Conservation (phyloP, 2,888 invertebrate species). For the Hydrotaea cyrtoneurina region DNA sequence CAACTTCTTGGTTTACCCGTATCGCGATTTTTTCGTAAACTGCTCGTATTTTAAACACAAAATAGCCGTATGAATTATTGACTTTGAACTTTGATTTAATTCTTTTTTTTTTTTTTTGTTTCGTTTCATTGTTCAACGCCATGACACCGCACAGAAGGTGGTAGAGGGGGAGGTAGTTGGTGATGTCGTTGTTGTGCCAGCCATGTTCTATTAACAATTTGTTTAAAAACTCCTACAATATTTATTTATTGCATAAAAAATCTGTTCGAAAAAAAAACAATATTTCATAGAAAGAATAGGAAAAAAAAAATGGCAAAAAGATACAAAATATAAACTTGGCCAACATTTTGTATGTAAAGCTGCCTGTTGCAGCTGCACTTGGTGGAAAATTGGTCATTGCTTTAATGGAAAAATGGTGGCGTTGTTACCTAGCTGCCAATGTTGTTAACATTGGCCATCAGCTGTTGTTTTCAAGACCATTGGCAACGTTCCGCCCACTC, state of each 20-base stretch:
- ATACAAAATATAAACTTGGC: not conserved
- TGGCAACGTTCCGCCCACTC: not conserved
- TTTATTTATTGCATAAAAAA: slow-evolving; percentile 44
- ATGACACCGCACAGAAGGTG: slow-evolving; percentile 33
- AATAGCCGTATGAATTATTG: slow-evolving; percentile 67
- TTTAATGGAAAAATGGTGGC: slow-evolving; percentile 12
- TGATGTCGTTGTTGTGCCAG: slow-evolving; percentile 9
- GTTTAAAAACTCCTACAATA: slow-evolving; percentile 67
- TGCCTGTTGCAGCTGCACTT: slow-evolving; percentile 57
- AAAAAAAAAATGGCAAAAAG: slow-evolving; percentile 1
- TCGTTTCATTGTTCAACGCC: slow-evolving; percentile 42
- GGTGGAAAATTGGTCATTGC: slow-evolving; percentile 41
- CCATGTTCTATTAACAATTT: slow-evolving; percentile 63
- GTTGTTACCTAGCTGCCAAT: slow-evolving; percentile 17
- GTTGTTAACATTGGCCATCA: slow-evolving; percentile 63
- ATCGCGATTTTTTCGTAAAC: not conserved
- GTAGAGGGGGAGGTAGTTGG: not conserved
- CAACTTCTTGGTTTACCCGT: slow-evolving; percentile 22
- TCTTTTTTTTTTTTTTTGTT: not conserved
- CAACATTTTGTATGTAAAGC: slow-evolving; percentile 34
- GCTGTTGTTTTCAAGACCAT: slow-evolving; percentile 61
- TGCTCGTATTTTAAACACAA: slow-evolving; percentile 8
- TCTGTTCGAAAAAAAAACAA: slow-evolving; percentile 27
- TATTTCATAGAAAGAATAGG: slow-evolving; percentile 30
- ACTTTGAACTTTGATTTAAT: slow-evolving; percentile 67